These are phyloP conservation scores for Cylloceria caligata DNA, from an alignment of 2,888 invertebrate genomes.

Conservation along the genomic window DNA sequence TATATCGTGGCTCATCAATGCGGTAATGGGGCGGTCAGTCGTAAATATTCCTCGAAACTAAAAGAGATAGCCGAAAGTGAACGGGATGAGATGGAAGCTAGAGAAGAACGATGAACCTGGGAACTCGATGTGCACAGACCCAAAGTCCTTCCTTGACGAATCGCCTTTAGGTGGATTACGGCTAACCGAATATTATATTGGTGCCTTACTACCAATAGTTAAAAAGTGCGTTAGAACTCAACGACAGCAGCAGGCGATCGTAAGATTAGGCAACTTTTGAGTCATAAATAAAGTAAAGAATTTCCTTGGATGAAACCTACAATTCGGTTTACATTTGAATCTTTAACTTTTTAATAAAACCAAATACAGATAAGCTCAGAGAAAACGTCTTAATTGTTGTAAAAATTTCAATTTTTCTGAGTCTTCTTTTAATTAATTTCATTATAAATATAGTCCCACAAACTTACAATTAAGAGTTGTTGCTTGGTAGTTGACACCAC, in stretches of 20 bases:
- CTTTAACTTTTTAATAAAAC: neutral
- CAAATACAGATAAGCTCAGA: too few relatives aligned
- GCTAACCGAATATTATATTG: conserved; percentile 60
- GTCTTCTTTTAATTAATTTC: too few relatives aligned
- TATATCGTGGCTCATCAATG: conserved; percentile 50
- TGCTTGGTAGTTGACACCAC: too few relatives aligned
- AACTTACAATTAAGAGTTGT: too few relatives aligned
- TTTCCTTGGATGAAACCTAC: conserved; percentile 33
- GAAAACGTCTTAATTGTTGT: too few relatives aligned
- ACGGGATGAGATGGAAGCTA: conserved; percentile 6
- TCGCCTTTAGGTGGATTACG: conserved; percentile 66
- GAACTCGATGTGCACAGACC: conserved; percentile 26
- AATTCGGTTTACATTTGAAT: conserved; percentile 25
- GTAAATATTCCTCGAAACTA: conserved; percentile 54
- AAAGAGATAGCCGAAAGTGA: conserved; percentile 26
- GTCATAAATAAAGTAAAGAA: conserved; percentile 63
- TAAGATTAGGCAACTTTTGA: conserved; percentile 39
- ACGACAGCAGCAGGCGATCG: conserved; percentile 20
- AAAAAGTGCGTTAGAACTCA: conserved; percentile 46
- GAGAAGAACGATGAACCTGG: conserved; percentile 43
- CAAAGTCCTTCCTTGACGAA: conserved; percentile 66
- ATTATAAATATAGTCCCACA: too few relatives aligned
- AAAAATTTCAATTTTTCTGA: too few relatives aligned
- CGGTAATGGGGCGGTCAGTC: conserved; percentile 55
- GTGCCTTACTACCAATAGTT: conserved; percentile 62